Conservation (phyloP, 2,113 vertebrate species). For the Ceuthmochares aereus region DNA sequence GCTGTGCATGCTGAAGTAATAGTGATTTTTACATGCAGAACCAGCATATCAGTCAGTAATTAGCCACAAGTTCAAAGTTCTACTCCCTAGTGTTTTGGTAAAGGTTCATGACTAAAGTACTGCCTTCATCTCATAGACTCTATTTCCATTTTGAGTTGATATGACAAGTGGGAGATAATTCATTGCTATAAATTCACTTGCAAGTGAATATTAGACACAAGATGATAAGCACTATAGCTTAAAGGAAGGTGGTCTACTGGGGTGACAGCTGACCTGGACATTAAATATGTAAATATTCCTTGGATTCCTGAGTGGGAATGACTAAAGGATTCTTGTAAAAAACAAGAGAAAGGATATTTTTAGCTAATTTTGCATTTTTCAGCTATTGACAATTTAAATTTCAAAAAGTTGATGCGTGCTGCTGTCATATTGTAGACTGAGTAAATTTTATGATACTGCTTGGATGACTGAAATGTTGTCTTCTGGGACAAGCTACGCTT, state of each 20-base stretch:
- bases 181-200: background rate
- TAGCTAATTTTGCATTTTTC: background rate
- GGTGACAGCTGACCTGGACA: background rate
- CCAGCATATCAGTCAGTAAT: constrained; percentile 26
- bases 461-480: background rate
- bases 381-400: background rate
- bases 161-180: background rate
- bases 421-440: background rate
- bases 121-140: background rate
- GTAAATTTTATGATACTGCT: background rate
- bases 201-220: background rate
- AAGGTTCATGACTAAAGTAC: background rate
- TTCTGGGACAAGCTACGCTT: background rate
- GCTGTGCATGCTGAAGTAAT: constrained; percentile 26
- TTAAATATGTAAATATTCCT: background rate
- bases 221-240: background rate
- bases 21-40: constrained; percentile 52
- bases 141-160: constrained; percentile 1
- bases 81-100: background rate
- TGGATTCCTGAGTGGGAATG: background rate
- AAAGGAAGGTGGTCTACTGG: background rate
- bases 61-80: constrained; percentile 35
- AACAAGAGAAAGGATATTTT: background rate
- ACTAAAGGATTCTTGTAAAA: background rate
- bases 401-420: background rate